Evolutionary conservation across 2,113 vertebrate genomes (phyloP).

Genomic region (Tricholaema leucomelas): DNA sequence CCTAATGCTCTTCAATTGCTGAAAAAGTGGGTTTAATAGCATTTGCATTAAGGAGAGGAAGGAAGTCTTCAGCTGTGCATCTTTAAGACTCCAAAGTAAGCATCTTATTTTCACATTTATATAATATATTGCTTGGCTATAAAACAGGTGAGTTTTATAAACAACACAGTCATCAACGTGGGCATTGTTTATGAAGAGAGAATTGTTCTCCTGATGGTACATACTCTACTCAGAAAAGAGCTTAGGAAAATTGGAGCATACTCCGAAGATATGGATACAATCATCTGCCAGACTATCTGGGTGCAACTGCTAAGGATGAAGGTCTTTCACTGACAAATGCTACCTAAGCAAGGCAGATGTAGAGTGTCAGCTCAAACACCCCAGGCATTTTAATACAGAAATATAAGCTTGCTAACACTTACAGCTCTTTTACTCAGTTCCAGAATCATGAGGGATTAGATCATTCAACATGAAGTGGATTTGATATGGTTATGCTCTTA

Average conservation of each 20-base stretch:
- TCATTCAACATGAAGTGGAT: neutral
- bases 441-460: constrained; percentile 20
- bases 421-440: neutral
- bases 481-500: neutral
- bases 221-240: neutral
- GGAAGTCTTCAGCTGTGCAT: constrained; percentile 12
- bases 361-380: neutral
- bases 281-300: neutral
- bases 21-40: constrained; percentile 49
- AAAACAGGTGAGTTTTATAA: constrained; percentile 23
- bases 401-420: neutral
- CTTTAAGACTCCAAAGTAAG: constrained; percentile 34
- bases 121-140: neutral
- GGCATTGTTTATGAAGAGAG: constrained; percentile 3
- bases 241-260: neutral
- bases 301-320: neutral
- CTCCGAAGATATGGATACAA: neutral
- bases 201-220: neutral
- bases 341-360: neutral
- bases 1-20: constrained; percentile 63
- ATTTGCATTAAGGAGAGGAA: constrained; percentile 47
- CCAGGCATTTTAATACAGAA: neutral
- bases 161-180: neutral
- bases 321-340: neutral
- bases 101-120: constrained; percentile 42